A percentile compares a stretch with the other conserved stretches of the same genome.
These are phyloP conservation scores for Miichthys miiuy DNA, from an alignment of 2,797 vertebrate genomes.

Conservation along the genomic window DNA sequence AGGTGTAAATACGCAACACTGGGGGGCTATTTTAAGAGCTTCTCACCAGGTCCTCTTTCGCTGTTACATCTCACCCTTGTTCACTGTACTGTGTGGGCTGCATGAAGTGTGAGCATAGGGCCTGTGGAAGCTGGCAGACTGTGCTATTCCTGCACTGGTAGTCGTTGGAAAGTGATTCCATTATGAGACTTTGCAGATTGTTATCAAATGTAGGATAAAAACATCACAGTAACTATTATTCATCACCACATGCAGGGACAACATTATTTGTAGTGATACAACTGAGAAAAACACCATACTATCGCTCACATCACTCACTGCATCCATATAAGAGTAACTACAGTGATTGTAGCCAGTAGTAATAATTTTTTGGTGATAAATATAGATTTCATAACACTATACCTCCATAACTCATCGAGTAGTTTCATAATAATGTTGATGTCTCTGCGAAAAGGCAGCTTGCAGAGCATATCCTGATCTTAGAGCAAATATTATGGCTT, in stretches of 20 bases:
- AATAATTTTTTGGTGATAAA: background rate
- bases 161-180: background rate
- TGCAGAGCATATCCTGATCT: background rate
- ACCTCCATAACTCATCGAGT: background rate
- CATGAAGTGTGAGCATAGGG: background rate
- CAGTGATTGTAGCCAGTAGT: background rate
- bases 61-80: slow-evolving; percentile 24
- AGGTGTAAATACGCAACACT: slow-evolving; percentile 60
- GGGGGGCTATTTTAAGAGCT: slow-evolving; percentile 79
- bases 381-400: background rate
- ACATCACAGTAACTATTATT: background rate
- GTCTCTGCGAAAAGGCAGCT: background rate
- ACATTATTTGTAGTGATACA: background rate
- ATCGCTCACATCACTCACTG: background rate
- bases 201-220: background rate
- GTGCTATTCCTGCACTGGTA: background rate
- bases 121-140: background rate
- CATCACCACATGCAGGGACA: background rate
- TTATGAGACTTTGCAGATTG: background rate
- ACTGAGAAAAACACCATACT: background rate
- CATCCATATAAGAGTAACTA: background rate
- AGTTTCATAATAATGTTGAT: background rate
- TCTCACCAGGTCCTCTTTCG: slow-evolving; percentile 34
- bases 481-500: background rate
- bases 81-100: background rate